Conservation (phyloP, 2,113 vertebrate species). For the Ivindomyrus marchei region DNA sequence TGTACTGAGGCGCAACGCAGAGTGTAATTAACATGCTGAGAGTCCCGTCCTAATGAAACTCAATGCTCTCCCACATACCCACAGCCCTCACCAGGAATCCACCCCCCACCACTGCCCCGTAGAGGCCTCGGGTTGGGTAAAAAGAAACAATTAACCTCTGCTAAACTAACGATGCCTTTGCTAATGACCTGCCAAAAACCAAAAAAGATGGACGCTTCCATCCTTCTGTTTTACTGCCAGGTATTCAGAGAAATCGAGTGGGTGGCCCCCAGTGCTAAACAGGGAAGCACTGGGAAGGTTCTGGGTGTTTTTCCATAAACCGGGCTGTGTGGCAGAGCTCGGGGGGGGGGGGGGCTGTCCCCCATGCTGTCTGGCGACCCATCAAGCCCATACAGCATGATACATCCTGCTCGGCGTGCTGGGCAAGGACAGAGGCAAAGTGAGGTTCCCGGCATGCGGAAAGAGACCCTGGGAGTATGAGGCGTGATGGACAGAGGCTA, state of each 20-base stretch:
- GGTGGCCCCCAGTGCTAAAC: neutral
- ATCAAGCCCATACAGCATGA: neutral
- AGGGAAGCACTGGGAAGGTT: neutral
- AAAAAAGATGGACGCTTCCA: neutral
- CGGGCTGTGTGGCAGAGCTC: neutral
- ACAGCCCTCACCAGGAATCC: neutral
- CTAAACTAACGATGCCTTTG: neutral
- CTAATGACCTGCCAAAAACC: neutral
- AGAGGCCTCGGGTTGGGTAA: neutral
- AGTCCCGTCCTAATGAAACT: neutral
- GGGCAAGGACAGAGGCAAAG: neutral
- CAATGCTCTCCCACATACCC: neutral
- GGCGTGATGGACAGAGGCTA: neutral
- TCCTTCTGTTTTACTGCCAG: neutral
- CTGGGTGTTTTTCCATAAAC: neutral
- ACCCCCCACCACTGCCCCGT: neutral
- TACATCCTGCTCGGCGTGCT: neutral
- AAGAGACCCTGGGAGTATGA: neutral
- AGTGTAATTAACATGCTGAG: slow-evolving; percentile 9
- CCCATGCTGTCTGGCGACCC: neutral
- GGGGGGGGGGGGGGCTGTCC: neutral
- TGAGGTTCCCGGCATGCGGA: neutral
- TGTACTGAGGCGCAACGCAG: neutral
- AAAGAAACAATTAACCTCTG: neutral
- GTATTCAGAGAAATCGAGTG: neutral